These are phyloP conservation scores for Ovibos moschatus DNA, from an alignment of 2,113 vertebrate species.

Conservation along the genomic window DNA sequence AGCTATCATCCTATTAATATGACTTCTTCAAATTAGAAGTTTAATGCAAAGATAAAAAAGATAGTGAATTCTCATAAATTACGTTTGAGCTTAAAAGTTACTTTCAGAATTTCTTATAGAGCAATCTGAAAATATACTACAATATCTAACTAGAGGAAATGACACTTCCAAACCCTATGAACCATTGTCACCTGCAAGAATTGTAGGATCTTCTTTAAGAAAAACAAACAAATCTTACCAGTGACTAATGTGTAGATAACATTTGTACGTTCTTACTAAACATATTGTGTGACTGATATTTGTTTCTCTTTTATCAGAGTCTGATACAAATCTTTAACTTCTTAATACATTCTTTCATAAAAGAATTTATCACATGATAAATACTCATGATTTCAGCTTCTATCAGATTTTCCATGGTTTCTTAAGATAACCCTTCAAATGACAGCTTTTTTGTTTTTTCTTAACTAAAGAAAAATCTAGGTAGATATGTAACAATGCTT, in stretches of 20 bases:
- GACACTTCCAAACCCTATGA: not conserved
- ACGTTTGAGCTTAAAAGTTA: not conserved
- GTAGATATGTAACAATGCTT: not conserved
- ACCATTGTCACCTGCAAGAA: not conserved
- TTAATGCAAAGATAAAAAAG: slow-evolving; percentile 14
- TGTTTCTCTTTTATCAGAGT: slow-evolving; percentile 39
- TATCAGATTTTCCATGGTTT: slow-evolving; percentile 16
- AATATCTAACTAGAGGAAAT: not conserved
- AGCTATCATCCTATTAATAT: not conserved
- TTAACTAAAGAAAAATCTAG: not conserved
- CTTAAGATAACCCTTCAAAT: slow-evolving; percentile 42
- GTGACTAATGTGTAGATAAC: not conserved
- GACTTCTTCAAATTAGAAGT: slow-evolving; percentile 12
- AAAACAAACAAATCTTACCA: not conserved
- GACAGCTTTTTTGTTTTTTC: not conserved
- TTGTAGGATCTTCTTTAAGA: not conserved
- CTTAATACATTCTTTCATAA: slow-evolving; percentile 45
- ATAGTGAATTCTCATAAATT: slow-evolving; percentile 25
- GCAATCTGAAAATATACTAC: not conserved
- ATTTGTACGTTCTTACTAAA: slow-evolving; percentile 13
- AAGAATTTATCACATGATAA: slow-evolving; percentile 25
- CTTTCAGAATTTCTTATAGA: slow-evolving; percentile 26
- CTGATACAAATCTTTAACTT: slow-evolving; percentile 67
- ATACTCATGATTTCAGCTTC: slow-evolving; percentile 18
- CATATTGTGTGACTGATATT: slow-evolving; percentile 7